phyloP scores from a whole-genome alignment of 2,888 invertebrate species.

The Drosophila testacea region DNA sequence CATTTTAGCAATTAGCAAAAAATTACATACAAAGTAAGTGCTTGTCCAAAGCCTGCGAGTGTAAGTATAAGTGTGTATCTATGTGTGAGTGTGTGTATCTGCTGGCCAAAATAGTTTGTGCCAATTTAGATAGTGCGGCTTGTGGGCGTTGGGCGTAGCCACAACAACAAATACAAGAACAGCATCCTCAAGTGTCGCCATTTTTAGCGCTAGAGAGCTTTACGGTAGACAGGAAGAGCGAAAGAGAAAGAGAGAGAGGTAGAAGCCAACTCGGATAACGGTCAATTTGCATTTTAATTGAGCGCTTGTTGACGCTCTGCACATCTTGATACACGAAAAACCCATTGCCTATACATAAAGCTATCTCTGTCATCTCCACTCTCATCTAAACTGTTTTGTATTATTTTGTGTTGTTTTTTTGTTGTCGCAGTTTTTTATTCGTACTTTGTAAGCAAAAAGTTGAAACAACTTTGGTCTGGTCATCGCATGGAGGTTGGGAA shows the following conservation, averaged over 20 bases:
- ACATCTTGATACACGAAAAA: constrained; percentile 31
- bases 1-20: constrained; percentile 74
- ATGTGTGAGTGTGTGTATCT: constrained; percentile 25
- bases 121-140: constrained; percentile 45
- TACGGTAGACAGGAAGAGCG: background rate
- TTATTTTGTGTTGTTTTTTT: constrained; percentile 1
- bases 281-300: constrained; percentile 78
- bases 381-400: constrained; percentile 3
- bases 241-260: background rate
- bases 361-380: constrained; percentile 14
- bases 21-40: constrained; percentile 58
- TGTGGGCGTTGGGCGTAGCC: constrained; percentile 33
- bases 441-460: constrained; percentile 42
- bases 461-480: constrained; percentile 32
- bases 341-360: constrained; percentile 26
- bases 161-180: constrained; percentile 20
- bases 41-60: constrained; percentile 17
- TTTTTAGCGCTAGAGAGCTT: constrained; percentile 32
- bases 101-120: constrained; percentile 57
- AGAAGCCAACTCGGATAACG: constrained; percentile 42
- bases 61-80: constrained; percentile 2
- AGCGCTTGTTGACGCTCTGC: constrained; percentile 48
- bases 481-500: constrained; percentile 8
- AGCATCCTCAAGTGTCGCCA: constrained; percentile 52
- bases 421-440: constrained; percentile 33